Evolutionary conservation across 1,140 invertebrate genomes (phyloP), one percentile per base, ranked within the genome.

Genomic region (Magallana gigas): DNA sequence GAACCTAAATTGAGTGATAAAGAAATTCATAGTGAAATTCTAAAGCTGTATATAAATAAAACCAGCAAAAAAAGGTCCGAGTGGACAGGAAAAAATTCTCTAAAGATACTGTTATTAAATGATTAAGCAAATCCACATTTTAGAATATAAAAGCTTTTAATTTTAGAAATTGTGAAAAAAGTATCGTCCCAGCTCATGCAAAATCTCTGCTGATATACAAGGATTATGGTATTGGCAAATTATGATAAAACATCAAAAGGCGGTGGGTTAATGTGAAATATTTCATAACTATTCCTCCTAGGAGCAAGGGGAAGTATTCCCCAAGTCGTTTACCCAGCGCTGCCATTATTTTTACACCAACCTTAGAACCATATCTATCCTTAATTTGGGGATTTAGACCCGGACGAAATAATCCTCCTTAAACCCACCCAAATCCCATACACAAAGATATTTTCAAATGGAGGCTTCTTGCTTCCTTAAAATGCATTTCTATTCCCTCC

Each of bases 161-260:
- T 83, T 83, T 83, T 83, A 57, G 18, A 83, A 83, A 83, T 83
- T 83, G 81, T 83, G 48, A 83, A 83, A 83, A 83, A 83, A 83
- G 81, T 83, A n/a, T 83, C 18, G 57, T 18, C 16, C 11, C n/a
- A 56, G 58, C 83, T 62, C 59, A 60, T 60, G 11, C n/a, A 36
- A 58, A 84, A 84, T 84, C 83, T 84, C 58, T 5, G 59, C 16
- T 58, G 57, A 60, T 84, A 84, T 62, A 84, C 9, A 16, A 6
- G 59, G 83, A 84, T 84, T 84, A 84, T 29, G n/a, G 56, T 84
- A 84, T 84, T 84, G 83, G 59, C 83, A 84, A 84, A 58, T 84
- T 84, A 84, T 84, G 83, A 84, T 84, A 84, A 84, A 84, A 84
- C 57, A 60, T 84, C 83, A 84, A 84, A 84, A 84, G 83, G 83